Conservation (phyloP, 2,888 invertebrate species). For the Dioctria rufipes region DNA sequence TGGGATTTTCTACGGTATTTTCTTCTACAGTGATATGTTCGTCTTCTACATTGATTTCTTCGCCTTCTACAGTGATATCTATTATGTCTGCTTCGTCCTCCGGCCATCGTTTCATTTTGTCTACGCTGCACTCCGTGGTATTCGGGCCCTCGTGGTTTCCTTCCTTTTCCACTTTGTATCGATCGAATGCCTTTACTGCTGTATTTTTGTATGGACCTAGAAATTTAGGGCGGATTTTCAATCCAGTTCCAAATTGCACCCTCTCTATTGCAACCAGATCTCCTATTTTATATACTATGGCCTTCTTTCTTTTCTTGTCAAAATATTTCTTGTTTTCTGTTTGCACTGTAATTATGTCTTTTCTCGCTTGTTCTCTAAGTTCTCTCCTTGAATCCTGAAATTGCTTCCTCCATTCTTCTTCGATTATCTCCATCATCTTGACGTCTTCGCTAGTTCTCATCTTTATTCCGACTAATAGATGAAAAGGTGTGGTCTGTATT, state of each 20-base stretch:
- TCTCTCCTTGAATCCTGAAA: neutral
- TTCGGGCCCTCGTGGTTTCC: too few species aligned
- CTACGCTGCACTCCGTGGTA: too few species aligned
- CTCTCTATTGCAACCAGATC: constrained; percentile 27
- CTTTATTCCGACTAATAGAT: constrained; percentile 61
- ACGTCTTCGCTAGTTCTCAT: neutral
- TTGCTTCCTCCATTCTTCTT: constrained; percentile 25
- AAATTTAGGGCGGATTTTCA: constrained; percentile 24
- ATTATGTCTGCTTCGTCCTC: too few species aligned
- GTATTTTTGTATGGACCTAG: constrained; percentile 9
- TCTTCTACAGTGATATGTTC: too few species aligned
- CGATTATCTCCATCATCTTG: neutral
- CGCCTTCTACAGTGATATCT: too few species aligned
- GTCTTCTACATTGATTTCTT: too few species aligned
- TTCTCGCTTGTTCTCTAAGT: constrained; percentile 11
- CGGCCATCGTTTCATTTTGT: too few species aligned
- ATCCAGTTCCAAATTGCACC: constrained; percentile 13
- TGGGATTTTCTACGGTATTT: too few species aligned
- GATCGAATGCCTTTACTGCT: constrained; percentile 1
- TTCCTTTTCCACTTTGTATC: neutral
- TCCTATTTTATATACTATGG: neutral
- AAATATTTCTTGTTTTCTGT: neutral
- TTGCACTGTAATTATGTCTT: neutral
- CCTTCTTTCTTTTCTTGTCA: constrained; percentile 15
- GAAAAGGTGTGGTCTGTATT: constrained; percentile 61